Base-by-base conservation (phyloP, 2,113 vertebrate species). In the Dipodomys spectabilis region DNA sequence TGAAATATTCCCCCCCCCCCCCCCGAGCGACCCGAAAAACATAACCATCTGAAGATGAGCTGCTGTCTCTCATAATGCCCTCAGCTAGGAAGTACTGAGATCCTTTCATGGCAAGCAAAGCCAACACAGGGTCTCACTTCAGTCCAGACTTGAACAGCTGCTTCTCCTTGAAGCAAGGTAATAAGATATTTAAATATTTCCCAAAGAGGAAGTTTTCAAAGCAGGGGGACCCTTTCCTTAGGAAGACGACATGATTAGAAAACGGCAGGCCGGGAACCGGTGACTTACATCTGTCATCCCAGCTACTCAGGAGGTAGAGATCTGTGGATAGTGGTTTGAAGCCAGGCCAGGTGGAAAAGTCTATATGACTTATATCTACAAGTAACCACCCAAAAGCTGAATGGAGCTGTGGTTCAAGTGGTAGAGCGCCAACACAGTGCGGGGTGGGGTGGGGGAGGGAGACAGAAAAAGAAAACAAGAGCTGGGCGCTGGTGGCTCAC, bases 91-190 rank as follows among this genome's bases (percentile, higher is more conserved):
- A 39, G 39, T 39, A 39, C 0, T 13, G 67, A 81, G 72, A n/a
- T 20, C 30, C 27, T 75, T 81, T 1, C 0, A 0, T 10, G 53
- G 44, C 71, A 5, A 65, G 65, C 30, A 84, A 77, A 96, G 49
- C 15, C 15, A 65, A 27, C 2, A 57, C 20, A 11, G 3, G 5
- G 25, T 60, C 71, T 86, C 45, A 49, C 27, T 44, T 65, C 81
- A n/a, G 28, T 25, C 84, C 9, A 28, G 7, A 74, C 12, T 32
- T 89, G 91, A 73, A 57, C 25, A 53, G 32, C 22, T 65, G 39
- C n/a, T 64, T 82, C 82, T 79, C 74, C 69, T 92, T 45, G 78
- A 79, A 57, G 60, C 44, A 93, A 35, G 20, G 22, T 67, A n/a
- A n/a, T 8, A 32, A 64, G 6, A 16, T 18, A 25, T 30, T 62